Evolutionary conservation across 1,140 invertebrate genomes (phyloP).

Genomic region (Berghia stephanieae): DNA sequence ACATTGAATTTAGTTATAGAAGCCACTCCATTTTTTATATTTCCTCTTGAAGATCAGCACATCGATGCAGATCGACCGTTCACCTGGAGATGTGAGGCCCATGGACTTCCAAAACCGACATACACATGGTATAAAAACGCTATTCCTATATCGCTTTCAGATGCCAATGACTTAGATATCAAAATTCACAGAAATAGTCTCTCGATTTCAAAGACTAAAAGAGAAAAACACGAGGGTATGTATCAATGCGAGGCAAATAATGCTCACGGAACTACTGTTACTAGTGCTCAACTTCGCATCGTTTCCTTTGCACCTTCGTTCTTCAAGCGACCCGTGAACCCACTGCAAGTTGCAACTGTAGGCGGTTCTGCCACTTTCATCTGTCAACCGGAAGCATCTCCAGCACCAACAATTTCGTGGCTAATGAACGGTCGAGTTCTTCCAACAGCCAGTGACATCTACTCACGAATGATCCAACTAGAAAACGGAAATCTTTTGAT

Average conservation of each 20-base stretch:
- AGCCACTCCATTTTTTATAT: conserved; percentile 91
- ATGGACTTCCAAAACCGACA: conserved; percentile 90
- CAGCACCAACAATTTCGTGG: conserved; percentile 80
- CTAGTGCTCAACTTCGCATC: conserved; percentile 88
- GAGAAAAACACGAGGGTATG: conserved; percentile 84
- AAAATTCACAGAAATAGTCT: conserved; percentile 43
- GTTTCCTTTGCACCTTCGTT: conserved; percentile 85
- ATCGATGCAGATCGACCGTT: conserved; percentile 83
- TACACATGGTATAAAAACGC: conserved; percentile 88
- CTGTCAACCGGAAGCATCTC: conserved; percentile 94
- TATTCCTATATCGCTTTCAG: too few relatives aligned
- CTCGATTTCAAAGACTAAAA: conserved; percentile 39
- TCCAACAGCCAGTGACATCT: conserved; percentile 29
- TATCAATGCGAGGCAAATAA: conserved; percentile 94
- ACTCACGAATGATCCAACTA: conserved; percentile 40
- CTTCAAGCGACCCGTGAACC: conserved; percentile 86
- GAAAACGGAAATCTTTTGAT: conserved; percentile 59
- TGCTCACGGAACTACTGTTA: conserved; percentile 85
- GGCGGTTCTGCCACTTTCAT: conserved; percentile 89
- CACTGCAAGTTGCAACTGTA: conserved; percentile 89
- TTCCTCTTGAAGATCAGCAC: conserved; percentile 87
- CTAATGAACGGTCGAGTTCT: conserved; percentile 79
- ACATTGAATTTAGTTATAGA: conserved; percentile 37
- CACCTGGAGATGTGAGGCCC: conserved; percentile 94
- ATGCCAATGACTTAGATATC: too few relatives aligned